A percentile compares a stretch with the other conserved stretches of the same genome.
Conservation (phyloP, 2,113 vertebrate species). For the Henicopernis longicauda region DNA sequence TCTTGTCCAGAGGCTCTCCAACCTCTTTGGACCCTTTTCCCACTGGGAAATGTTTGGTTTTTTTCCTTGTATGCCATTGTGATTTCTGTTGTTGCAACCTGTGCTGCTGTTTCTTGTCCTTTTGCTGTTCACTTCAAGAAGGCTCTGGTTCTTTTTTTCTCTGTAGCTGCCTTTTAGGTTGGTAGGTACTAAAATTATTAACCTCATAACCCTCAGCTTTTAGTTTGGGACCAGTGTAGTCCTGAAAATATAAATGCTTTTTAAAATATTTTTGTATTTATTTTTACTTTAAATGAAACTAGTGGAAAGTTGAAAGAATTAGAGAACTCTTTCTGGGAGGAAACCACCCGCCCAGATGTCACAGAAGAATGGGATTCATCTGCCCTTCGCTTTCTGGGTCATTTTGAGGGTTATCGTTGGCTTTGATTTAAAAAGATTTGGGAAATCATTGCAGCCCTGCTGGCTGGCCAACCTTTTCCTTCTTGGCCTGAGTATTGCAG, state of each 20-base stretch:
- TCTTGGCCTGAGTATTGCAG: neutral
- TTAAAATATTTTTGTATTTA: neutral
- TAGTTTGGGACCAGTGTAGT: neutral
- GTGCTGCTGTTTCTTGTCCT: neutral
- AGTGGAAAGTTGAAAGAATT: neutral
- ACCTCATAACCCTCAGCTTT: neutral
- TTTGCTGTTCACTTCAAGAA: neutral
- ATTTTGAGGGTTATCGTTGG: rapidly evolving
- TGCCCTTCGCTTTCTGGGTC: neutral
- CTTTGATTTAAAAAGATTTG: neutral
- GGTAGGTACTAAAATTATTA: neutral
- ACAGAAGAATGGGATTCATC: neutral
- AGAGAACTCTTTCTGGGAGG: neutral
- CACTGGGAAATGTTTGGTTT: neutral
- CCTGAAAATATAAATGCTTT: neutral
- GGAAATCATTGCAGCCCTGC: neutral
- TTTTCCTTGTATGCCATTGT: neutral
- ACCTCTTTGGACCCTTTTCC: neutral
- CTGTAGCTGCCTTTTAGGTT: neutral
- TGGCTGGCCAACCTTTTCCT: neutral
- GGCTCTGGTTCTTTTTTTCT: neutral
- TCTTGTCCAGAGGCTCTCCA: neutral
- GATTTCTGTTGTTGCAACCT: neutral
- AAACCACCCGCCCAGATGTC: neutral
- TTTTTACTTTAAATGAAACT: neutral